Evolutionary conservation across 2,797 vertebrate species (phyloP), one percentile per base, ranked within the genome.

Genomic region (Crax fasciolata): DNA sequence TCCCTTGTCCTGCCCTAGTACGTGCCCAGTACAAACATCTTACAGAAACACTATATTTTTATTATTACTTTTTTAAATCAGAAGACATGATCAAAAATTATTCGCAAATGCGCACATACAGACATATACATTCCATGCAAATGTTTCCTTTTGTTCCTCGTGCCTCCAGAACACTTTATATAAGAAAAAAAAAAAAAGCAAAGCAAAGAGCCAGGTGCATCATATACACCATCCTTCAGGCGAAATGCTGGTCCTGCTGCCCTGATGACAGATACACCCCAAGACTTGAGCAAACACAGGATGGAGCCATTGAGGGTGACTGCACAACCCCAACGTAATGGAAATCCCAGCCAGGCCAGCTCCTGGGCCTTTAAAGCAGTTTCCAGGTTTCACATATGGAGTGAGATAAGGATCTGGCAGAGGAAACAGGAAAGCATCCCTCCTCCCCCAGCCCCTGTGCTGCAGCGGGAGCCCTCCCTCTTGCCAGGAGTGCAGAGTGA

Each of bases 381-480:
- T 90, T 82, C 66, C 62, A 88, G 39, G 30, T 91, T 93, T 96
- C 77, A 52, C 51, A 78, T 73, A 90, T 46, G 59, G 57, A 88
- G 57, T 14, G 57, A 87, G 84, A 96, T 90, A 94, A 90, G 1
- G 1, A 89, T 93, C 84, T 86, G 67, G 65, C 44, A 88, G 41
- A 90, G 83, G 83, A 90, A 91, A 93, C 59, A 91, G 93, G 80
- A 91, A 95, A 93, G 71, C 63, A 88, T 79, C 63, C 35, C 90
- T 82, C 90, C 65, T 94, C 83, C 77, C 71, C 73, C 85, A 81
- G 80, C 23, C 66, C 30, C 82, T 84, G 43, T 0, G 2, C 57
- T 75, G 87, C 62, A 67, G 75, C 89, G 83, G 70, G 35, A 87
- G 39, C 41, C 70, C 83, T 88, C 55, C 23, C 76, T 72, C 87